Base-by-base conservation (phyloP, 2,888 invertebrate species). In the Calliopum simillimum region DNA sequence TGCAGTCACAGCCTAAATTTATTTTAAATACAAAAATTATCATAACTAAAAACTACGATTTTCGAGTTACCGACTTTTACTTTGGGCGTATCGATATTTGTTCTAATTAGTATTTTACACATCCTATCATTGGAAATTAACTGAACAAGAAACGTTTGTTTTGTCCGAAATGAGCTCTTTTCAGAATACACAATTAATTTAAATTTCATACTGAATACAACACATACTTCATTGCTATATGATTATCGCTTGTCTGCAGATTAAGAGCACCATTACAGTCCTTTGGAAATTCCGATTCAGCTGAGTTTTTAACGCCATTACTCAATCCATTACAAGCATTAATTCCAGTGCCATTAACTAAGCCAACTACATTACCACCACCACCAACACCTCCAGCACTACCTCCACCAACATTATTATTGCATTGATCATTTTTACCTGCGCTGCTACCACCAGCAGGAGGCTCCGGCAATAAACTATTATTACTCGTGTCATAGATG, bases 141-240 rank as follows among this genome's bases (percentile, higher is more conserved):
- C n/a, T n/a, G n/a, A n/a, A n/a, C n/a, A n/a, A n/a, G n/a, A n/a
- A n/a, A n/a, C n/a, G n/a, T n/a, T n/a, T n/a, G n/a, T n/a, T n/a
- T n/a, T n/a, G n/a, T n/a, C n/a, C n/a, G n/a, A n/a, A n/a, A n/a
- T n/a, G n/a, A n/a, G n/a, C n/a, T n/a, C 53, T 13, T 19, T 53
- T 53, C 53, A 56, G 23, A 33, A 43, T 43, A n/a, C n/a, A n/a
- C n/a, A n/a, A 33, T 33, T 8, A 1, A 8, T 33, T 6, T 6
- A 33, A 2, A 8, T 33, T 33, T 33, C 8, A 33, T 33, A 33
- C 33, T 33, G 5, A 33, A 33, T 33, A 8, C 5, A 8, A 25
- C 16, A 76, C 83, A 80, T 72, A 84, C 83, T 84, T 84, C 81
- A 84, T 82, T 67, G 83, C 78, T 62, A 83, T 78, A 72, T 82